Base-by-base conservation (phyloP, 2,113 vertebrate genomes). In the Neoarius graeffei region DNA sequence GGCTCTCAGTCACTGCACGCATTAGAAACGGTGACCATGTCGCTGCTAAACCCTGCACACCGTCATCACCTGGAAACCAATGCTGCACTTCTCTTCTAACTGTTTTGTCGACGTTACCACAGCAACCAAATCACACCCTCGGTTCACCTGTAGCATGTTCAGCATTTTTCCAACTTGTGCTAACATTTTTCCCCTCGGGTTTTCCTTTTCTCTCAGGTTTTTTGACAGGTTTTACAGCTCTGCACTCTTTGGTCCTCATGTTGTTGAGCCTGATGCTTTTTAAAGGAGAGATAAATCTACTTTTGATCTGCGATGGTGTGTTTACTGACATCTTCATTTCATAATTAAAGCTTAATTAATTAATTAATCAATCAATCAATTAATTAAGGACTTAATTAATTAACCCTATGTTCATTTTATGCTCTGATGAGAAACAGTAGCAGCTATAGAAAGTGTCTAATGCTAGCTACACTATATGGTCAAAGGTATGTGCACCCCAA, bases 11-110 rank as follows among this genome's bases (percentile, higher is more conserved):
- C 91, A 91, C 52, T 48, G 90, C 25, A 62, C 89, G 91, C 91
- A 93, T 92, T 91, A 91, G 91, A 89, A 90, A 83, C 91, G 91
- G 91, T 91, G 85, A 87, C 91, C 81, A 79, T 91, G 90, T 91
- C 91, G 89, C 90, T 90, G 88, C 73, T 85, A 89, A 94, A 86
- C 86, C 76, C 90, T 90, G 90, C 93, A 85, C 81, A 79, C 89
- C 91, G 91, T 93, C 89, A 93, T 95, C 93, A 94, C 91, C 91
- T 93, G 91, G 90, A 92, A 91, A 80, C 77, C 35, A 9, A 4
- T 69, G 73, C 86, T 86, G 89, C 89, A 89, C 89, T 92, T 91
- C 92, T 92, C 90, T 89, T 88, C 76, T 62, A 35, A 88, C 85
- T 94, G 90, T 93, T 88, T 93, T 93, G 91, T 87, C 88, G 66